Evolutionary conservation across 2,113 vertebrate species (phyloP).

Genomic region (Acanthisitta chloris): DNA sequence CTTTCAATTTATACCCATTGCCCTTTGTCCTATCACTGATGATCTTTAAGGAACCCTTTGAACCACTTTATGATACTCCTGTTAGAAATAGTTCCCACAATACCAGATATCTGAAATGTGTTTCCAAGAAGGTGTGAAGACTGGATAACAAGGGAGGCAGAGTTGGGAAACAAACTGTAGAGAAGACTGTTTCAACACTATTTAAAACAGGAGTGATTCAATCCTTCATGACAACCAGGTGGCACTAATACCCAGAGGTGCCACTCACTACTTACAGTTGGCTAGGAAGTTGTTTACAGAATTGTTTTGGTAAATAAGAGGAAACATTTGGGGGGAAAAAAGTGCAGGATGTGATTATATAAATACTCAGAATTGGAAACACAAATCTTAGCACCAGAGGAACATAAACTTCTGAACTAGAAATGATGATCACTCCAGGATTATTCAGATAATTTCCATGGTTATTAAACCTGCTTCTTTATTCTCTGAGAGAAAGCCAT

Average conservation of each 20-base stretch:
- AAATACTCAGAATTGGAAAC: neutral
- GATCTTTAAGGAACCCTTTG: no score
- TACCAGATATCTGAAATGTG: neutral
- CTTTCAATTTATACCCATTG: no score
- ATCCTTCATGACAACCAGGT: neutral
- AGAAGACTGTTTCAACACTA: neutral
- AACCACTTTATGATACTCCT: no score
- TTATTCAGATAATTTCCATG: conserved; percentile 28
- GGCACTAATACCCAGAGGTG: neutral
- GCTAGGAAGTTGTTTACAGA: neutral
- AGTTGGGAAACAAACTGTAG: neutral
- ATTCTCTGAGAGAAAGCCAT: conserved; percentile 45
- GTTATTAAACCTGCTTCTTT: conserved; percentile 29
- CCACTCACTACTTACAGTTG: neutral
- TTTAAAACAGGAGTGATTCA: neutral
- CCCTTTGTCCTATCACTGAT: no score
- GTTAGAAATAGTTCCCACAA: no score
- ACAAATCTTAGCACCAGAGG: neutral
- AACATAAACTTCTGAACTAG: conserved; percentile 35
- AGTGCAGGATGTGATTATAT: neutral
- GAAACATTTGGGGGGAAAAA: neutral
- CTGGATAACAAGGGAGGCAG: neutral
- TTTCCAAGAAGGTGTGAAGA: neutral
- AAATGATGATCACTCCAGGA: neutral
- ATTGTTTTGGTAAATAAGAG: neutral